Percentiles rank a stretch among this genome's conserved stretches.
Evolutionary conservation across 2,113 vertebrate genomes (phyloP).

Genomic region (Elephantulus edwardii): DNA sequence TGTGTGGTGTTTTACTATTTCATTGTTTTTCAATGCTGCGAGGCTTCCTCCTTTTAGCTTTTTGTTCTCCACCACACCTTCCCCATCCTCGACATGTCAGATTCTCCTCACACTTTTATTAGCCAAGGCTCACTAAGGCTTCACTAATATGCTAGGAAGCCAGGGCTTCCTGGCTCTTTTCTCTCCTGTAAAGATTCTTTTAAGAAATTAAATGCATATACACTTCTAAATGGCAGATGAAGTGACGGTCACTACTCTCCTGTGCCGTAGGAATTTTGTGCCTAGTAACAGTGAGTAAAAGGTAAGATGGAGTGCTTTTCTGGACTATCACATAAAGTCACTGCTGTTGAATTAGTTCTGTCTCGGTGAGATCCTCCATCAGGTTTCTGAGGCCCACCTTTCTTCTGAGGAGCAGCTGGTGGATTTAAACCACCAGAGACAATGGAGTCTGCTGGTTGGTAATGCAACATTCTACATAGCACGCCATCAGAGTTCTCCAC

Average conservation of each 20-base stretch:
- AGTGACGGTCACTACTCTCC: not conserved
- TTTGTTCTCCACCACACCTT: not conserved
- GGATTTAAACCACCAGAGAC: too few species aligned
- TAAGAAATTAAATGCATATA: not conserved
- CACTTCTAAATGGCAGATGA: not conserved
- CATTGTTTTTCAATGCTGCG: too few species aligned
- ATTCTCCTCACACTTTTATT: constrained; percentile 11
- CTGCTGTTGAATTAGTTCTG: too few species aligned
- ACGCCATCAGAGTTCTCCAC: too few species aligned
- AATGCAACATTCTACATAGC: too few species aligned
- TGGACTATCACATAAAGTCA: too few species aligned
- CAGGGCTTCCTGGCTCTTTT: not conserved
- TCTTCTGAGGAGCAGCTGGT: too few species aligned
- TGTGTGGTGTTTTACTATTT: too few species aligned
- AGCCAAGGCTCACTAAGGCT: not conserved
- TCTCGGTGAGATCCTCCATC: too few species aligned
- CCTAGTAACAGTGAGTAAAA: not conserved
- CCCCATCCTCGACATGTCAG: not conserved
- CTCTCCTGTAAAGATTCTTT: not conserved
- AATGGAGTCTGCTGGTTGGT: too few species aligned
- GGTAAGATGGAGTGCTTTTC: not conserved
- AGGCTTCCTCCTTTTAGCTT: too few species aligned
- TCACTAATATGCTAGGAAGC: constrained; percentile 5
- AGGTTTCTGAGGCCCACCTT: too few species aligned
- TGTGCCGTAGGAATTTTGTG: not conserved